These are phyloP conservation scores for Perithous albicinctus DNA, from an alignment of 2,888 invertebrate genomes.

Conservation along the genomic window DNA sequence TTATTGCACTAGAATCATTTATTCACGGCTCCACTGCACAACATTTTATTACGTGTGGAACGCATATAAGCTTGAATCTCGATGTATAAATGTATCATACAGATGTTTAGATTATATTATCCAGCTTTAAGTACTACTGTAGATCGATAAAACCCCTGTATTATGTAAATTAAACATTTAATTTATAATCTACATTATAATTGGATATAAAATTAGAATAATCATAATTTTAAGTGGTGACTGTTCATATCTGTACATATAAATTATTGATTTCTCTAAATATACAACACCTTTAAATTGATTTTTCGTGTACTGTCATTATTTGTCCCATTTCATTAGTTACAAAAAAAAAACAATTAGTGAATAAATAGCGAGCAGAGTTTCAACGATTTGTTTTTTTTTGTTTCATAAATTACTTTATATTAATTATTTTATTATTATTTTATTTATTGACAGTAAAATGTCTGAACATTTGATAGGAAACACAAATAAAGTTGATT, in stretches of 20 bases:
- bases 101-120: conserved; percentile 39
- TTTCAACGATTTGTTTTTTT: not conserved
- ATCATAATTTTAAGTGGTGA: conserved; percentile 59
- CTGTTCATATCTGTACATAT: conserved; percentile 68
- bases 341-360: not conserved
- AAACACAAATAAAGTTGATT: too few relatives aligned
- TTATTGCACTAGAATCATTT: conserved; percentile 23
- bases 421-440: not conserved
- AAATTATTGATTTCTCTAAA: conserved; percentile 74
- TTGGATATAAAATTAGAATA: conserved; percentile 26
- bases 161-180: conserved; percentile 31
- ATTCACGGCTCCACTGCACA: conserved; percentile 6
- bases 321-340: not conserved
- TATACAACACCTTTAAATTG: conserved; percentile 69
- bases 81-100: conserved; percentile 79
- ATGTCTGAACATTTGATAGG: too few relatives aligned
- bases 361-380: not conserved
- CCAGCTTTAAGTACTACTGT: conserved; percentile 7
- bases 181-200: conserved; percentile 43
- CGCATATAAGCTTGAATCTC: conserved; percentile 49
- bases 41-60: conserved; percentile 16
- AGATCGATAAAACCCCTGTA: conserved; percentile 33
- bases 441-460: not conserved
- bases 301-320: not conserved
- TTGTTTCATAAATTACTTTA: not conserved